Base-by-base conservation (phyloP, 2,113 vertebrate genomes). In the Megaleporinus macrocephalus region DNA sequence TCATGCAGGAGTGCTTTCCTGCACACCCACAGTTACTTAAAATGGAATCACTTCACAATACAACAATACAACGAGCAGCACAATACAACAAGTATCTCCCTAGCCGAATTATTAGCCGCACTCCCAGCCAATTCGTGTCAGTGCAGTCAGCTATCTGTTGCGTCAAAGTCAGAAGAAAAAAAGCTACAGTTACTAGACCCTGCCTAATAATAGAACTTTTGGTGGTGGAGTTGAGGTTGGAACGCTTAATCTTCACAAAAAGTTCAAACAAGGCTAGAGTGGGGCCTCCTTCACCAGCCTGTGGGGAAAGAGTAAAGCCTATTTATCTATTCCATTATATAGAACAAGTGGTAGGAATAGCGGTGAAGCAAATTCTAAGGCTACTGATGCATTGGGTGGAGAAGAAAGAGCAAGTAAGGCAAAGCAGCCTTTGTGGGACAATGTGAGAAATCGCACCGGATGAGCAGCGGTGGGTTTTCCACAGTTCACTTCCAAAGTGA, bases 381-480 rank as follows among this genome's bases (percentile, higher is more conserved):
- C 14, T 51, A 36, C 49, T 61, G 61, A 66, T 65, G 55, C n/a
- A 4, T 59, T 61, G 71, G 65, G 47, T 70, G 65, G 51, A 71
- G 59, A 70, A 51, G 57, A 77, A 49, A 51, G 26, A 77, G 65
- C 4, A 66, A 41, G 61, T 36, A 49, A 26, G 29, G 16, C 30
- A 69, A 29, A 55, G 57, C 41, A 41, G 63, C 4, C 29, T 12
- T 9, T 57, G 61, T 49, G 59, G 77, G 69, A 63, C 69, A n/a
- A n/a, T n/a, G n/a, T n/a, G n/a, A n/a, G n/a, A n/a, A n/a, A 57
- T 44, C 70, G 16, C 62, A 53, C 82, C 30, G 76, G 69, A 66
- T 51, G 57, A 79, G 76, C 82, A 74, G 47, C 79, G 47, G 68
- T 70, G 71, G 78, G 57, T 71, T 73, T 72, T 78, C 75, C 29